Evolutionary conservation across 1,140 invertebrate genomes (phyloP), one percentile per base, ranked within the genome.

Genomic region (Campoletis sonorensis): DNA sequence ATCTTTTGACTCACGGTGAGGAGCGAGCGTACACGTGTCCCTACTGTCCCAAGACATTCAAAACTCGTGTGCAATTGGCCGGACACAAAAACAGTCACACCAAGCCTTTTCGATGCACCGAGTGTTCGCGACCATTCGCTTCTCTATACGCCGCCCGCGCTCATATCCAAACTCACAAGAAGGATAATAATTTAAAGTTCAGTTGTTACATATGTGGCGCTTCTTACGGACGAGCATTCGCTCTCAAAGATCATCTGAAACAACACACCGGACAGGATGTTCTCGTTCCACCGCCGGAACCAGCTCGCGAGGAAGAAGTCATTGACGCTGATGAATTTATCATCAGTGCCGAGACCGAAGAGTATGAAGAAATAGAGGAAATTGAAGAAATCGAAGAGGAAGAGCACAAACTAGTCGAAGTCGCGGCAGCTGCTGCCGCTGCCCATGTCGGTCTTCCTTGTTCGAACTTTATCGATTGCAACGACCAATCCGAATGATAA

Each of bases 81-180:
- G 95, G 95, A 0, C 96, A 96, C 84, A 96, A 95, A 86, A 96
- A 96, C 84, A 96, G 94, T 23, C 96, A 96, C 82, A 96, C 94
- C 0, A 96, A 96, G 87, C 96, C 96, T 0, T 96, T 95, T 83
- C 93, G 93, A 1, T 96, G 96, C 82, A 94, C 93, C 15, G 93
- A 95, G 79, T 96, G 96, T 87, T 90, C 85, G 51, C 92, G 96
- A 72, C 95, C 95, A 0, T 96, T 96, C 85, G 94, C 95, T 0
- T 95, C 95, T 0, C 86, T 96, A 1, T 96, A 96, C 83, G 95
- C 95, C 0, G 95, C 95, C 0, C 93, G 95, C 30, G 91, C 93
- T 1, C 96, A 96, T 84, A 96, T 96, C 90, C 93, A 94, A 82
- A 95, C 94, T 0, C 95, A 96, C 85, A 92, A 93, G 78, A 93